These are phyloP conservation scores for Pheosia tremula DNA, from an alignment of 2,888 invertebrate species.

Conservation along the genomic window DNA sequence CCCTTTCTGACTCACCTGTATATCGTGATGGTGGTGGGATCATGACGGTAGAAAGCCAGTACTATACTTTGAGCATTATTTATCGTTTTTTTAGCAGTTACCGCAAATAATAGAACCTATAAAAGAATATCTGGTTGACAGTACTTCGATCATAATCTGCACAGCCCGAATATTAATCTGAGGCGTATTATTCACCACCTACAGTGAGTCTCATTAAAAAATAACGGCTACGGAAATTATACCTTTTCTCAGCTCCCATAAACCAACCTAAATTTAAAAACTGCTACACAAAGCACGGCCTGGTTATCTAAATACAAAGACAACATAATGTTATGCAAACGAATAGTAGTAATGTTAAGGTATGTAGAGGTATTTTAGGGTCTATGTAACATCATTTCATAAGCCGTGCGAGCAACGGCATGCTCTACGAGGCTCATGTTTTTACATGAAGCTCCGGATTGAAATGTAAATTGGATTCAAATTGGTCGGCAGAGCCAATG, in stretches of 20 bases:
- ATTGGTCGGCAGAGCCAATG: constrained; percentile 72
- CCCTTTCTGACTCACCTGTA: too few species aligned
- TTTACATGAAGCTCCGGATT: constrained; percentile 75
- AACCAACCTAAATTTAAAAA: neutral
- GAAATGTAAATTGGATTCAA: constrained; percentile 78
- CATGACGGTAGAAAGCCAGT: too few species aligned
- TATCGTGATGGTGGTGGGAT: too few species aligned
- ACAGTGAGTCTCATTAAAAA: neutral
- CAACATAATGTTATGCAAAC: constrained; percentile 12
- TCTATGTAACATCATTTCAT: constrained; percentile 64
- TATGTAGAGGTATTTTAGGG: constrained; percentile 49
- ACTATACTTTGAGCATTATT: too few species aligned
- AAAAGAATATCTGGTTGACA: neutral
- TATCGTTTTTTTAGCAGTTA: too few species aligned
- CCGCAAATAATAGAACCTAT: too few species aligned
- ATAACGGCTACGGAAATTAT: neutral
- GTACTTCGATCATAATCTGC: neutral
- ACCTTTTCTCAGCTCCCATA: neutral
- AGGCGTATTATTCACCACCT: neutral
- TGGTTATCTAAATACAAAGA: constrained; percentile 1
- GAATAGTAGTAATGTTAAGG: constrained; percentile 12
- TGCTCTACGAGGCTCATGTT: constrained; percentile 65
- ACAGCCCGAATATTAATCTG: neutral
- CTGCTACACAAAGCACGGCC: constrained; percentile 8
- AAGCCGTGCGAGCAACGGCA: constrained; percentile 53